Evolutionary conservation across 1,140 invertebrate species (phyloP).

Genomic region (Reticulitermes speratus): DNA sequence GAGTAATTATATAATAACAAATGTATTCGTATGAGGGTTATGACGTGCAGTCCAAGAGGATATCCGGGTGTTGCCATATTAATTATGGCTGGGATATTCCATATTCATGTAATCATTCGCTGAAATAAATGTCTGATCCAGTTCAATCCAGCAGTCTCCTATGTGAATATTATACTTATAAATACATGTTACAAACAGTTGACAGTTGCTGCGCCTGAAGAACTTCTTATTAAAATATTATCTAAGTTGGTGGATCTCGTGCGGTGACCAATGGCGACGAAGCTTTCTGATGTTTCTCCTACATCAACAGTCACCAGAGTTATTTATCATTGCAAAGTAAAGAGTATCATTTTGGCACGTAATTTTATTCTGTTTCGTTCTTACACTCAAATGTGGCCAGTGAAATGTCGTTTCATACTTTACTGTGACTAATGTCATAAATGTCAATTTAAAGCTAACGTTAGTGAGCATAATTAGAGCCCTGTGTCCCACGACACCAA

Average conservation of each 20-base stretch:
- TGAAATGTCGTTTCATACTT: no score
- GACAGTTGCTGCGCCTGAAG: not conserved
- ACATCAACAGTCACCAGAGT: constrained; percentile 2
- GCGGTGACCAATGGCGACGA: not conserved
- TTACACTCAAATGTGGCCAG: not conserved
- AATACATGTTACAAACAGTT: not conserved
- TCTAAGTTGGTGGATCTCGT: not conserved
- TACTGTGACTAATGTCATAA: no score
- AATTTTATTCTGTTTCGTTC: not conserved
- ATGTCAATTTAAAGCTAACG: no score
- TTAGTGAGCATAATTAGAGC: no score
- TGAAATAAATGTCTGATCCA: not conserved
- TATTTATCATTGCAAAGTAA: not conserved
- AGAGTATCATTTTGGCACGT: not conserved
- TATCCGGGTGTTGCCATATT: not conserved
- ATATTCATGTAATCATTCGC: not conserved
- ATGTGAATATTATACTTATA: not conserved
- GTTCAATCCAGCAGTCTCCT: not conserved
- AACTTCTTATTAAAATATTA: not conserved
- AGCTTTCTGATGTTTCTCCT: not conserved
- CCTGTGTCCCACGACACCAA: no score
- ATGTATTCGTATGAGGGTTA: not conserved
- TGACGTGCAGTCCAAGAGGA: not conserved
- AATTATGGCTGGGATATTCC: not conserved
- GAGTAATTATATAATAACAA: no score